Percentiles rank a stretch among this genome's conserved stretches.
Conservation (phyloP, 2,888 invertebrate genomes). For the Oscheius sp. region DNA sequence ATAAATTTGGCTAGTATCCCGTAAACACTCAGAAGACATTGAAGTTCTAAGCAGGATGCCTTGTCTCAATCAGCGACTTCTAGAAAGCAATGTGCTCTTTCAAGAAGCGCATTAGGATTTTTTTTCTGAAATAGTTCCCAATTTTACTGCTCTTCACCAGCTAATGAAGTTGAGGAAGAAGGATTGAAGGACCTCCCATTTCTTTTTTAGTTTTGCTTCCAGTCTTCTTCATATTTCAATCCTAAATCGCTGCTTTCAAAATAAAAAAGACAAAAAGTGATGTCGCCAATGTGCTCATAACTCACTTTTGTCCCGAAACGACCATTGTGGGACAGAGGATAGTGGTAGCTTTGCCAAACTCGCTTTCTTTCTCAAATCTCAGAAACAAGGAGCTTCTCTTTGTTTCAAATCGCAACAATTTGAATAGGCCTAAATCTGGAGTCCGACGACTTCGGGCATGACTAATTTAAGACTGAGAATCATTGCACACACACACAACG, state of each 20-base stretch:
- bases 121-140: not conserved
- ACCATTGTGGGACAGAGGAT: conserved; percentile 18
- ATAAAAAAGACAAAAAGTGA: not conserved
- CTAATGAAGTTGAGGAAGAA: not conserved
- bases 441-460: conserved; percentile 13
- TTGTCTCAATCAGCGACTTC: conserved; percentile 9
- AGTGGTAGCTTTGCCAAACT: not conserved
- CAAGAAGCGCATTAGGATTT: not conserved
- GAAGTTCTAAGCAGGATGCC: not conserved
- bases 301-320: conserved; percentile 17
- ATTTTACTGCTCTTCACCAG: not conserved
- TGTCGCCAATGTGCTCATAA: conserved; percentile 15
- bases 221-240: not conserved
- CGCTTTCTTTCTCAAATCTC: not conserved
- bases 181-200: too few relatives aligned
- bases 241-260: not conserved
- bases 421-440: not conserved
- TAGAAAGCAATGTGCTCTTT: not conserved
- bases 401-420: conserved; percentile 1
- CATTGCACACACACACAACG: too few relatives aligned
- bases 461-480: conserved; percentile 22
- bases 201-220: too few relatives aligned
- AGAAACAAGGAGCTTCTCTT: not conserved
- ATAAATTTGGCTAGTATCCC: not conserved
- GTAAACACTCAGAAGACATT: not conserved